Evolutionary conservation across 2,888 invertebrate species (phyloP).

Genomic region (Actias luna): DNA sequence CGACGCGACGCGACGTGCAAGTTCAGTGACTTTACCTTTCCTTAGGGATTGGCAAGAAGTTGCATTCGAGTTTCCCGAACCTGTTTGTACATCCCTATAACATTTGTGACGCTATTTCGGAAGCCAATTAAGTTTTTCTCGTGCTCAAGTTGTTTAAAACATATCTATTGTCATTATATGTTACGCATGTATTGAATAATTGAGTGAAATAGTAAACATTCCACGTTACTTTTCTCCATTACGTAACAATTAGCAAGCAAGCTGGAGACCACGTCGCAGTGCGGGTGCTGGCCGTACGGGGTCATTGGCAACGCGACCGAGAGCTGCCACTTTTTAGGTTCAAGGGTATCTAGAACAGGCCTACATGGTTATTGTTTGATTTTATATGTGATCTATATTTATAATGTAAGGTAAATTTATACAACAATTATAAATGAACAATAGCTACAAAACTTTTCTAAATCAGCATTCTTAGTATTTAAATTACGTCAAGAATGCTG

Average conservation of each 20-base stretch:
- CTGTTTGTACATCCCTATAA: conserved; percentile 75
- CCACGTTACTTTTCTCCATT: conserved; percentile 65
- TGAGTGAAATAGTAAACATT: conserved; percentile 48
- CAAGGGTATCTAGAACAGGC: conserved; percentile 74
- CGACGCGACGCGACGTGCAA: conserved; percentile 72
- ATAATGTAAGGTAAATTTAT: background rate
- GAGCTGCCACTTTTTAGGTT: conserved; percentile 80
- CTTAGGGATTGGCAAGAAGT: conserved; percentile 73
- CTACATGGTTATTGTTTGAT: conserved; percentile 60
- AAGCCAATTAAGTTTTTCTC: conserved; percentile 46
- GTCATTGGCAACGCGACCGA: conserved; percentile 83
- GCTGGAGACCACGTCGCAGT: conserved; percentile 47
- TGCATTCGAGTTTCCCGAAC: conserved; percentile 70
- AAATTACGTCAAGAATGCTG: background rate
- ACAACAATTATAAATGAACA: background rate
- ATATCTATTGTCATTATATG: background rate
- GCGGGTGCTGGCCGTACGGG: conserved; percentile 81
- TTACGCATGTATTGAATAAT: conserved; percentile 45
- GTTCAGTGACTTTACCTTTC: conserved; percentile 77
- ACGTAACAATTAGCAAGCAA: conserved; percentile 76
- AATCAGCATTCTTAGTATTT: background rate
- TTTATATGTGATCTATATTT: conserved; percentile 18
- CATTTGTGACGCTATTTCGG: conserved; percentile 47
- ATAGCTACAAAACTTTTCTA: background rate
- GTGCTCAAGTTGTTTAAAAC: background rate